Evolutionary conservation across 1,140 invertebrate genomes (phyloP).

Genomic region (Maconellicoccus hirsutus): DNA sequence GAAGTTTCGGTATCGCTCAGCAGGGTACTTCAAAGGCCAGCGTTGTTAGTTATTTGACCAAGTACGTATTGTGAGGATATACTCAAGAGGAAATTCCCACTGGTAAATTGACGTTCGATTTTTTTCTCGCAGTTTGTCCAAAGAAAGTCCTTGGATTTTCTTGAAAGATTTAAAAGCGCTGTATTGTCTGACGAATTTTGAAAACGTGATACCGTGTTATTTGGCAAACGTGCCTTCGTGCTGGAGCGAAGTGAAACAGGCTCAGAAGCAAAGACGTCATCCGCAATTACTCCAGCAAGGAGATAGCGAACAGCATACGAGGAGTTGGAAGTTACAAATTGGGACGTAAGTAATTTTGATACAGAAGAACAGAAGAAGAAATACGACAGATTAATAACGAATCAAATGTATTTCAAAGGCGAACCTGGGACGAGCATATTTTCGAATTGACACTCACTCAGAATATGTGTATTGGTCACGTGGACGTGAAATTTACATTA

Average conservation of each 20-base stretch:
- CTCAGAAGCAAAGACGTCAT: conserved; percentile 70
- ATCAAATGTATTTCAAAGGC: conserved; percentile 35
- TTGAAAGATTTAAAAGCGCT: conserved; percentile 44
- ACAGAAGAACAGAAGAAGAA: too few species aligned
- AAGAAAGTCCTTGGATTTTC: conserved; percentile 26
- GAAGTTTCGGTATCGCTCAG: neutral
- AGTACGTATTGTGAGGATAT: neutral
- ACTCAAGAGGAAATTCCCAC: too few species aligned
- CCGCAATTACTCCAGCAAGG: conserved; percentile 61
- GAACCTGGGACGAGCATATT: conserved; percentile 83
- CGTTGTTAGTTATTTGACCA: neutral
- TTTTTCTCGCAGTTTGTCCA: neutral
- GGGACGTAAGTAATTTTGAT: conserved; percentile 46
- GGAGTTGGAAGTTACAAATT: conserved; percentile 75
- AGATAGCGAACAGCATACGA: conserved; percentile 65
- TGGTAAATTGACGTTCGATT: too few species aligned
- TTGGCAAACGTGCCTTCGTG: conserved; percentile 80
- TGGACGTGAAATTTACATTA: conserved; percentile 74
- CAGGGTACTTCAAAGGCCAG: neutral
- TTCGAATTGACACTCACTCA: conserved; percentile 73
- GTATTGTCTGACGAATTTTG: conserved; percentile 52
- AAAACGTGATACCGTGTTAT: conserved; percentile 48
- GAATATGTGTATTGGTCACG: conserved; percentile 59
- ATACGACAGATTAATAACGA: too few species aligned
- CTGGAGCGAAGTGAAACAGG: conserved; percentile 83